Conservation (phyloP, 2,113 vertebrate genomes). For the Anas platyrhynchos region DNA sequence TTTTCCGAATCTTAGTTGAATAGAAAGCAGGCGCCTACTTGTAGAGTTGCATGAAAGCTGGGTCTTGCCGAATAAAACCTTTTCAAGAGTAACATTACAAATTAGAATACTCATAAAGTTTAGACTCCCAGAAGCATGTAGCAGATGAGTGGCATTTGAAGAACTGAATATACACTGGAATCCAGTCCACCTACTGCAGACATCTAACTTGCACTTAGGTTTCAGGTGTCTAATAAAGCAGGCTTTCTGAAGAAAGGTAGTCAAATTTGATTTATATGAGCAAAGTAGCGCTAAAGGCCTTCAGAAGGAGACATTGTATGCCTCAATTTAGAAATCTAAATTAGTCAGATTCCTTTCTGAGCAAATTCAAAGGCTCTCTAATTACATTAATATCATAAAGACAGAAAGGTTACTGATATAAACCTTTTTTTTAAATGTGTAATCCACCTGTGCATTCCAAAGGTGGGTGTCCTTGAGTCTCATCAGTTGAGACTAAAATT, state of each 20-base stretch:
- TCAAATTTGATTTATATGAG: conserved; percentile 55
- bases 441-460: conserved; percentile 15
- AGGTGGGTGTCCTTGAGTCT: background rate
- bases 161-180: conserved; percentile 10
- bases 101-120: conserved; percentile 18
- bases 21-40: background rate
- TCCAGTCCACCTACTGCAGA: conserved; percentile 26
- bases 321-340: conserved; percentile 44
- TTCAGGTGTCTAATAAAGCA: conserved; percentile 42
- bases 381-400: conserved; percentile 15
- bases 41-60: background rate
- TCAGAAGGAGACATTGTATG: conserved; percentile 31
- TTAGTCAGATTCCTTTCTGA: conserved; percentile 53
- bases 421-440: background rate
- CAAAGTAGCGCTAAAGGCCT: conserved; percentile 20
- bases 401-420: conserved; percentile 17
- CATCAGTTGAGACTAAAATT: background rate
- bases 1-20: background rate
- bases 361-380: conserved; percentile 39
- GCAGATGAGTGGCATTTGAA: conserved; percentile 6
- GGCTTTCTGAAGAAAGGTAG: conserved; percentile 58
- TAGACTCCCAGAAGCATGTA: background rate
- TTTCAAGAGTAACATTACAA: background rate
- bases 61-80: background rate
- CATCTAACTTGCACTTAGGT: background rate